A percentile compares a stretch with the other conserved stretches of the same genome.
These are phyloP conservation scores for Prolemur simus DNA, from an alignment of 2,113 vertebrate species.

Conservation along the genomic window DNA sequence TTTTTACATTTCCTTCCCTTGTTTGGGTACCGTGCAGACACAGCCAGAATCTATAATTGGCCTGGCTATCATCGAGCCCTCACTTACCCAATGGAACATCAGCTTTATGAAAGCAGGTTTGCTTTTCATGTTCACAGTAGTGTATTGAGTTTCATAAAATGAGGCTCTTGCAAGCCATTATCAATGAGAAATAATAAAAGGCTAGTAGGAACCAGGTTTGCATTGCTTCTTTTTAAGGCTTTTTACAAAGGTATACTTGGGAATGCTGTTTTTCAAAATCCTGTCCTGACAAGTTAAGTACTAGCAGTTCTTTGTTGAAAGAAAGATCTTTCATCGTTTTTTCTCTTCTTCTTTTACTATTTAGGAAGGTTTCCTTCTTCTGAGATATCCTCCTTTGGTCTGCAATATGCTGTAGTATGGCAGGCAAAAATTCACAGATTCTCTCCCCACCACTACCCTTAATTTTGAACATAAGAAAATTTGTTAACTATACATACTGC, in stretches of 20 bases:
- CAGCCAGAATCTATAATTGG: conserved; percentile 61
- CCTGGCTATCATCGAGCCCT: neutral
- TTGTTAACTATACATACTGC: neutral
- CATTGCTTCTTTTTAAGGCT: conserved; percentile 59
- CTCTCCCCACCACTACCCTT: neutral
- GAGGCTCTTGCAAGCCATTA: conserved; percentile 64
- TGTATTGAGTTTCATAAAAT: conserved; percentile 65
- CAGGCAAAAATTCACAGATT: conserved; percentile 39
- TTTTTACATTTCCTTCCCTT: conserved; percentile 46
- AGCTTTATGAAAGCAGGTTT: conserved; percentile 51
- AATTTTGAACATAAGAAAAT: conserved; percentile 36
- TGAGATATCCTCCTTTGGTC: conserved; percentile 51
- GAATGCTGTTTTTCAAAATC: conserved; percentile 71
- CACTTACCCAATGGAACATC: conserved; percentile 34
- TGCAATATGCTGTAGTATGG: conserved; percentile 28
- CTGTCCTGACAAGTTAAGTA: conserved; percentile 76
- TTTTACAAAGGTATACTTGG: conserved; percentile 71
- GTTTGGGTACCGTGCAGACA: conserved; percentile 36
- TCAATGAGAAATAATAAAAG: conserved; percentile 69
- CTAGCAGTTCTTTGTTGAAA: conserved; percentile 67
- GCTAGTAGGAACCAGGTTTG: conserved; percentile 53
- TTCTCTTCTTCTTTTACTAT: conserved; percentile 23
- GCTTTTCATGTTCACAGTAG: conserved; percentile 66
- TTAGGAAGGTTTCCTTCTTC: conserved; percentile 67
- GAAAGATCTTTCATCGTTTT: conserved; percentile 69